A percentile compares a stretch with the other conserved stretches of the same genome.
phyloP scores from a whole-genome alignment of 2,113 vertebrate species.

The Brachyhypopomus gauderio region DNA sequence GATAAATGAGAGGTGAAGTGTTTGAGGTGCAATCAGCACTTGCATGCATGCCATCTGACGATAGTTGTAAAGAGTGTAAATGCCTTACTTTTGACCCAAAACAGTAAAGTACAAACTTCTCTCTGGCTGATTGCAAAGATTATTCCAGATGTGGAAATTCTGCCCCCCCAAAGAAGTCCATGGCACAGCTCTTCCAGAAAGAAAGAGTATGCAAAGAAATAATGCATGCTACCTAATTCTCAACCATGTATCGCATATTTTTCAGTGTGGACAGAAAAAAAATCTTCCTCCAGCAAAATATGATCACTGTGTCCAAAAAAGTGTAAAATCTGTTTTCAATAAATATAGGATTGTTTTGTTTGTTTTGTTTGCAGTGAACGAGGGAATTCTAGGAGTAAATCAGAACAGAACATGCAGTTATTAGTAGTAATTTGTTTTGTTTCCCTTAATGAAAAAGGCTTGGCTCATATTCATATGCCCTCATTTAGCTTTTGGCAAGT shows the following conservation, averaged over 20 bases:
- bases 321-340: conserved; percentile 71
- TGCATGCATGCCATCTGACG: conserved; percentile 57
- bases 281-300: conserved; percentile 62
- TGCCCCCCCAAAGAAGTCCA: conserved; percentile 32
- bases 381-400: conserved; percentile 49
- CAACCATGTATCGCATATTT: conserved; percentile 62
- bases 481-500: neutral
- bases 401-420: conserved; percentile 28
- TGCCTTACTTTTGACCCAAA: conserved; percentile 61
- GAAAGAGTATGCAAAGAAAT: conserved; percentile 38
- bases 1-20: conserved; percentile 69
- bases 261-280: conserved; percentile 62
- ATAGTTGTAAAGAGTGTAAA: conserved; percentile 62
- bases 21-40: conserved; percentile 68
- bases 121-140: conserved; percentile 59
- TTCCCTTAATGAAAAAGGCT: conserved; percentile 37
- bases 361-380: conserved; percentile 52
- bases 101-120: conserved; percentile 59
- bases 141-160: conserved; percentile 66
- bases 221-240: conserved; percentile 51
- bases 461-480: neutral
- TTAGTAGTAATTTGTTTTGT: conserved; percentile 46
- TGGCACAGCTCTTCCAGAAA: conserved; percentile 38
- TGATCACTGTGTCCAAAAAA: conserved; percentile 47
- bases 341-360: conserved; percentile 64